Evolutionary conservation across 2,113 vertebrate genomes (phyloP), one percentile per base, ranked within the genome.

Genomic region (Seriola rivoliana): DNA sequence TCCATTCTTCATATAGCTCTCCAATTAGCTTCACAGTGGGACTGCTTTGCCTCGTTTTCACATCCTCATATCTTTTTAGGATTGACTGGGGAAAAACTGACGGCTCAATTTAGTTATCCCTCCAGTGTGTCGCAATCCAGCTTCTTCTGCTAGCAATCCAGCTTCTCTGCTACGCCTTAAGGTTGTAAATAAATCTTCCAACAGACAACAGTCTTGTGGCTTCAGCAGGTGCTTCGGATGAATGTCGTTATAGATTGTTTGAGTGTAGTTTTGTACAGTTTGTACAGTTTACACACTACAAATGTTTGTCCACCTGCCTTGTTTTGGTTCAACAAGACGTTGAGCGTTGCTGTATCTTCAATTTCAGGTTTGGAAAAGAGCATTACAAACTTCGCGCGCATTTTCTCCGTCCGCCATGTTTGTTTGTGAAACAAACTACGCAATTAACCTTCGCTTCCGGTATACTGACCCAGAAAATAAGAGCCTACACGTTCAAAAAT

Each of bases 301-400:
- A 16, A 62, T 11, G 23, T 40, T 29, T 0, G 10, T 54, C 21
- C 8, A n/a, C 2, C 52, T 11, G 4, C 8, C 4, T 29, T 66
- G 19, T 0, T 38, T 57, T 44, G 4, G 4, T 66, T n/a, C 1
- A 0, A 8, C 0, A 8, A 32, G 13, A 3, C 12, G 12, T 29
- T 29, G 1, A 44, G 59, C 1, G 1, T 6, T 4, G 5, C 3
- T 1, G 12, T 1, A 34, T 48, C 5, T 9, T 21, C 0, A 6
- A 5, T 38, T 12, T 23, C 14, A 46, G 4, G 3, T 5, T 11
- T 1, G 2, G n/a, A 0, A 16, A 14, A 58, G 3, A 5, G 0
- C 3, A 29, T 29, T 16, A 9, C 19, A 5, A 19, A 5, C 2
- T 0, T 77, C 21, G 38, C 29, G 54, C 75, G 8, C 19, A 14